A percentile compares a stretch with the other conserved stretches of the same genome.
phyloP scores from a whole-genome alignment of 2,888 invertebrate species.

The Himalopsyche anomala region DNA sequence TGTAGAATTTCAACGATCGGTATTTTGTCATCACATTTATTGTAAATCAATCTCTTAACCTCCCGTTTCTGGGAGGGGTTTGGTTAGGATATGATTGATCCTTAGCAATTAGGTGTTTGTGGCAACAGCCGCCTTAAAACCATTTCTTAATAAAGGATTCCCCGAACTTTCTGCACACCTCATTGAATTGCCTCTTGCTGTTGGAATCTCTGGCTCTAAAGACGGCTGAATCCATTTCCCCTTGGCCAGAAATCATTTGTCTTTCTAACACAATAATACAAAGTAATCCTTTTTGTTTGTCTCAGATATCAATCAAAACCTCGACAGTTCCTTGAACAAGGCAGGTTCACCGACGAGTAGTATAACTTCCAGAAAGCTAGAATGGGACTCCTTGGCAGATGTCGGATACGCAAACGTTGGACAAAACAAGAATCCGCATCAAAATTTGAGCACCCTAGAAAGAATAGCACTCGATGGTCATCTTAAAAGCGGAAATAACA shows the following conservation, averaged over 20 bases:
- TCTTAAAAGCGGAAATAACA: conserved; percentile 47
- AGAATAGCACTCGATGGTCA: conserved; percentile 77
- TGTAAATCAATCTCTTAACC: background rate
- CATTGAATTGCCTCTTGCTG: too few relatives aligned
- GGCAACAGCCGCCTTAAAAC: too few relatives aligned
- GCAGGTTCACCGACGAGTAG: conserved; percentile 85
- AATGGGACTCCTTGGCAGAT: conserved; percentile 90
- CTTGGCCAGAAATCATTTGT: too few relatives aligned
- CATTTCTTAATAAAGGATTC: too few relatives aligned
- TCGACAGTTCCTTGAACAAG: conserved; percentile 65
- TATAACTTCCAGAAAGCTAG: conserved; percentile 84
- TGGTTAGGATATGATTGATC: too few relatives aligned
- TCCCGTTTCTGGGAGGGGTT: too few relatives aligned
- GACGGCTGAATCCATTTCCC: too few relatives aligned
- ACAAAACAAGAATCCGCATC: conserved; percentile 74
- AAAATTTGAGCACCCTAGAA: conserved; percentile 79
- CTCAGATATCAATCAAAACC: conserved; percentile 67
- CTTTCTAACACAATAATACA: too few relatives aligned
- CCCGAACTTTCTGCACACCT: too few relatives aligned
- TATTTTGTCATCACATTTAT: background rate
- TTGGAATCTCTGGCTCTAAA: too few relatives aligned
- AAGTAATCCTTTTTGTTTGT: conserved; percentile 62
- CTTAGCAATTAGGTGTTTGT: too few relatives aligned
- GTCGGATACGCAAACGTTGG: conserved; percentile 85
- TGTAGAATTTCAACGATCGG: background rate